Base-by-base conservation (phyloP, 2,797 vertebrate species). In the Argyrosomus regius region DNA sequence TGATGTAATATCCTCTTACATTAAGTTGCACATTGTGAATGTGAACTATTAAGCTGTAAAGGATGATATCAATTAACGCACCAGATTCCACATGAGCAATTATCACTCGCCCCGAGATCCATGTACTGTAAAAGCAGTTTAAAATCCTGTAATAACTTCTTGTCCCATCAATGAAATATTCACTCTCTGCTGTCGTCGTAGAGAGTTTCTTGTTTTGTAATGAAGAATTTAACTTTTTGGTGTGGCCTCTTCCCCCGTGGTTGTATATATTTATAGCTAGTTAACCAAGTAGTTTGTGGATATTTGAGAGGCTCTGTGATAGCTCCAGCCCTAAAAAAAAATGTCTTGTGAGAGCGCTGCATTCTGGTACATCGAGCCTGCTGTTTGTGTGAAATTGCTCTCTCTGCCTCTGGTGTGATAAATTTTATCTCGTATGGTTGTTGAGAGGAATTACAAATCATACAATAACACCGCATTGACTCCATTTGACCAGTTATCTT, bases 61-160 rank as follows among this genome's bases (percentile, higher is more conserved):
- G 50, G 41, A 48, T 61, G 3, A 61, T 63, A 49, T 45, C 13
- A 82, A 48, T 82, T 67, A 67, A 70, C 54, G 48, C 49, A 52
- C 63, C 41, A 31, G 48, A 35, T 57, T 71, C 52, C 53, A 68
- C 49, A 45, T 0, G 53, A 48, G 48, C 41, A 46, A n/a, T 80
- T 67, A 60, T 35, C 45, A 46, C 56, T 86, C 58, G 39, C n/a
- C 63, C 61, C 24, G 22, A 48, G 52, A 82, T 68, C 60, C 43
- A 0, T 18, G 71, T 35, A 24, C 43, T 2, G 18, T 53, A 18
- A 60, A 57, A 18, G 17, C 1, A 0, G 58, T 39, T 70, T 69
- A 64, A 75, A 71, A 59, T 53, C 69, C 45, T 16, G 26, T 65
- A 77, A 71, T 41, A 35, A 65, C 45, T 31, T 17, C 18, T 1